Base-by-base conservation (phyloP, 2,888 invertebrate genomes). In the Dione vanillae region DNA sequence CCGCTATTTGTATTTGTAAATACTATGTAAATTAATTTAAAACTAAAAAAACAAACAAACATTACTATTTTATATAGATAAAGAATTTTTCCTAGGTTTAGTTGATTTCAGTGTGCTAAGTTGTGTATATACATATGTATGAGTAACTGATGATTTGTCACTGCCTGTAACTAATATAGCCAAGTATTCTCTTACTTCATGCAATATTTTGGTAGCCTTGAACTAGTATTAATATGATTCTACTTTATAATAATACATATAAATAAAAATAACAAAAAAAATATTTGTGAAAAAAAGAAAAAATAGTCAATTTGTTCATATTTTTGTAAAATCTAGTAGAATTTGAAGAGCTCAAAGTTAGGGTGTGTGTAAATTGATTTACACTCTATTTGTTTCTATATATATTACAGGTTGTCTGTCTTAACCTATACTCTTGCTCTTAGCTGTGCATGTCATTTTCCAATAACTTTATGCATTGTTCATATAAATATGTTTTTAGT, bases 11-110 rank as follows among this genome's bases (percentile, higher is more conserved):
- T 37, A 10, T 56, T 37, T 56, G 11, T 37, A 56, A 56, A 56
- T 56, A 56, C 11, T 56, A 16, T 37, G 54, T 54, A 2, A 56
- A 56, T 16, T 56, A 11, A 16, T 35, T n/a, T 54, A 35, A 54
- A 54, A 56, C n/a, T 37, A 37, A 56, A 56, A 56, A 56, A 37
- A 54, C 35, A 5, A 0, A 47, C 8, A 19, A 47, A 49, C 3
- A 49, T 49, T 49, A 19, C 10, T 54, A 35, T 37, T 37, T 37
- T 16, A 9, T 56, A 56, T 37, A 56, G 10, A 52, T n/a, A 11
- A n/a, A 11, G 1, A 37, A 16, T 37, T 16, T 14, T 9, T 9
- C 10, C 35, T 35, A 49, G 19, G 54, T 37, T n/a, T 35, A 2
- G n/a, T 54, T 54, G 2, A 16, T 37, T 56, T 35, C 0, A 54